A percentile compares a stretch with the other conserved stretches of the same genome.
phyloP scores from a whole-genome alignment of 1,140 invertebrate genomes.

The Zaprionus ornatus region DNA sequence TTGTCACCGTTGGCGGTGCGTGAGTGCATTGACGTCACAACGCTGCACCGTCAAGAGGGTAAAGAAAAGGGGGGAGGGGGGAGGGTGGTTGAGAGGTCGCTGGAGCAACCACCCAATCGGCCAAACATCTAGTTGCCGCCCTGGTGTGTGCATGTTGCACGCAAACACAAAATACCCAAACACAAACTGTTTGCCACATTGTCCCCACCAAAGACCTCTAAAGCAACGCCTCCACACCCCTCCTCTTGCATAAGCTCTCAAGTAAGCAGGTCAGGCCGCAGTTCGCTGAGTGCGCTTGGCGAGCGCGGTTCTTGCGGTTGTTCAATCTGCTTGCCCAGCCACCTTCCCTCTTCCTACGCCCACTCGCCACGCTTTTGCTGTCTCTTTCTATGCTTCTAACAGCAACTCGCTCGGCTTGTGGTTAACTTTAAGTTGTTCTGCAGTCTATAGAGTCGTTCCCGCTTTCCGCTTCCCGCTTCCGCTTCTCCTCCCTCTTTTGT shows the following conservation, averaged over 20 bases:
- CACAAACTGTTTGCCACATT: conserved; percentile 53
- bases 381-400: conserved; percentile 4
- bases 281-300: conserved; percentile 56
- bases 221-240: background rate
- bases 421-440: conserved; percentile 61
- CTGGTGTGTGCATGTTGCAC: conserved; percentile 71
- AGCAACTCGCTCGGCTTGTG: conserved; percentile 55
- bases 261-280: conserved; percentile 76
- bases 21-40: conserved; percentile 75
- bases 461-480: background rate
- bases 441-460: conserved; percentile 5
- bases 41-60: background rate
- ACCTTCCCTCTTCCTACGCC: background rate
- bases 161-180: conserved; percentile 59
- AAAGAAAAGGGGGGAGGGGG: background rate
- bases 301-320: conserved; percentile 74
- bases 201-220: conserved; percentile 14
- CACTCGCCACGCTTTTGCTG: background rate
- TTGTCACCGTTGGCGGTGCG: conserved; percentile 54
- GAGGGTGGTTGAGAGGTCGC: background rate
- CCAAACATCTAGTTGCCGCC: conserved; percentile 6
- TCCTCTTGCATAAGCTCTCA: conserved; percentile 42
- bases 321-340: conserved; percentile 20
- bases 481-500: background rate
- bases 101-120: conserved; percentile 14